Percentiles rank a stretch among this genome's conserved stretches.
phyloP scores from a whole-genome alignment of 2,113 vertebrate genomes.

The Sterrhoptilus dennistouni region DNA sequence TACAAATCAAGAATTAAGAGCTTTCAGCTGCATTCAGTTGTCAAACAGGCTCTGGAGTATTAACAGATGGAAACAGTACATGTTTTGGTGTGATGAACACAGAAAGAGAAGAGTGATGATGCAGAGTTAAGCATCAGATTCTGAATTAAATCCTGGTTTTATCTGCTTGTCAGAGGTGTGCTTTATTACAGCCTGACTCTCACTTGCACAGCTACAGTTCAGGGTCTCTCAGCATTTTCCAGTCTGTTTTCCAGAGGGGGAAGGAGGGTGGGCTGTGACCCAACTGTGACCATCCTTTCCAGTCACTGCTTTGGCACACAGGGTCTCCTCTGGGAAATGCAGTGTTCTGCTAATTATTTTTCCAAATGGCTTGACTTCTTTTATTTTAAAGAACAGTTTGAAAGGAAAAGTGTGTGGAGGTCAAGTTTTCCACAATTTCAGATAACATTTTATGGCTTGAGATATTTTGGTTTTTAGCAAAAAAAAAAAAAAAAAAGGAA shows the following conservation, averaged over 20 bases:
- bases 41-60: slow-evolving; percentile 44
- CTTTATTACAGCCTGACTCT: background rate
- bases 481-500: no score
- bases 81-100: background rate
- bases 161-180: background rate
- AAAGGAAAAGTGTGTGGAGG: background rate
- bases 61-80: slow-evolving; percentile 13
- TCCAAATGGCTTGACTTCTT: background rate
- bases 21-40: slow-evolving; percentile 52
- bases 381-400: background rate
- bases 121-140: background rate
- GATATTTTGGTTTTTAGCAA: background rate
- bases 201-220: background rate
- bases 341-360: background rate
- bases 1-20: slow-evolving; percentile 32
- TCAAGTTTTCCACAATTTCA: background rate
- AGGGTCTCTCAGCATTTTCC: background rate
- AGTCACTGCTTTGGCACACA: background rate
- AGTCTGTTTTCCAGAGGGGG: background rate
- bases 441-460: background rate
- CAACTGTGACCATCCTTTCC: background rate
- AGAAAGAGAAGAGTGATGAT: background rate
- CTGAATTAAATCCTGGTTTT: background rate
- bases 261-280: background rate
- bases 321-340: background rate